Evolutionary conservation across 2,888 invertebrate genomes (phyloP).

Genomic region (Dilophus febrilis): DNA sequence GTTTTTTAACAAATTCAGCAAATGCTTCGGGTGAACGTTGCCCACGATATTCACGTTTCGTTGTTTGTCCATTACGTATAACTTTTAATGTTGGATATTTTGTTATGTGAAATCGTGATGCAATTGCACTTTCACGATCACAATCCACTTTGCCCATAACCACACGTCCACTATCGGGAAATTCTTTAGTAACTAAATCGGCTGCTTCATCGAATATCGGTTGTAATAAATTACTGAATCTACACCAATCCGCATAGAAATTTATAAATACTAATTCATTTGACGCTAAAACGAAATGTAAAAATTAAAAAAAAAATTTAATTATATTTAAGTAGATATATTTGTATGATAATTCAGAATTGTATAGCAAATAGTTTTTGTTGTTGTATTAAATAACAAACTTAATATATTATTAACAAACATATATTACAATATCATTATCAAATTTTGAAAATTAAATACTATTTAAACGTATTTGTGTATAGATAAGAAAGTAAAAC

Average conservation of each 20-base stretch:
- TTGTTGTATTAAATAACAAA: too few relatives aligned
- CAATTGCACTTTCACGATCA: conserved; percentile 75
- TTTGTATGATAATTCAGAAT: too few relatives aligned
- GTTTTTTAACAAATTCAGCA: conserved; percentile 70
- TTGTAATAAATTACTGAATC: conserved; percentile 91
- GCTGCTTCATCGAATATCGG: conserved; percentile 95
- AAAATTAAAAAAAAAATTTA: too few relatives aligned
- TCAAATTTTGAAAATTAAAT: too few relatives aligned
- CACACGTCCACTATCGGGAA: conserved; percentile 67
- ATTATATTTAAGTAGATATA: too few relatives aligned
- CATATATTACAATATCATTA: too few relatives aligned
- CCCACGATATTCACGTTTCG: conserved; percentile 81
- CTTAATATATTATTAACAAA: too few relatives aligned
- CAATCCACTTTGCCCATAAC: conserved; percentile 95
- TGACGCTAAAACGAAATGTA: conserved; percentile 40
- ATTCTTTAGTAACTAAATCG: conserved; percentile 56
- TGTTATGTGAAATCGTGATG: conserved; percentile 83
- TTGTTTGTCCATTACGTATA: conserved; percentile 77
- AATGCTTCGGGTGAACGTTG: conserved; percentile 83
- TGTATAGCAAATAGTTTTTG: too few relatives aligned
- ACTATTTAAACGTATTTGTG: too few relatives aligned
- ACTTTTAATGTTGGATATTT: conserved; percentile 98
- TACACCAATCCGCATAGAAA: conserved; percentile 99
- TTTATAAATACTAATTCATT: conserved; percentile 97
- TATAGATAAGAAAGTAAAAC: too few relatives aligned